Percentiles rank a stretch among this genome's conserved stretches.
phyloP scores from a whole-genome alignment of 2,113 vertebrate species.

The Campylorhamphus procurvoides region DNA sequence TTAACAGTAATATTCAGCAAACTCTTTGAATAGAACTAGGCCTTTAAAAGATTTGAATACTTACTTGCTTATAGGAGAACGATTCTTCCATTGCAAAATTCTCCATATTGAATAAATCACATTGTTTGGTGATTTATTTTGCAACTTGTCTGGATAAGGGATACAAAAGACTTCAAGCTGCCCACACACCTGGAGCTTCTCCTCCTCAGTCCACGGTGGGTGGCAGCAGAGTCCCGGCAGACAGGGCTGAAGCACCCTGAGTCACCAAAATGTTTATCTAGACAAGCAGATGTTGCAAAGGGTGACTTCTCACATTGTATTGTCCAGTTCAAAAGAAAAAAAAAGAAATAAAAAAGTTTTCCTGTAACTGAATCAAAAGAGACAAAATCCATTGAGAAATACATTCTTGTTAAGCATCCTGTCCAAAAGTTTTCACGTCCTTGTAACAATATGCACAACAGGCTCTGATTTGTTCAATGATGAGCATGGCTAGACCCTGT shows the following conservation, averaged over 20 bases:
- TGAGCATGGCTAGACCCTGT: neutral
- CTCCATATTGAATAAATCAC: neutral
- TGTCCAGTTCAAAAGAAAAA: neutral
- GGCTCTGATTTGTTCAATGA: neutral
- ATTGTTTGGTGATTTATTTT: slow-evolving; percentile 1
- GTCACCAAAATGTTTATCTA: neutral
- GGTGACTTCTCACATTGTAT: slow-evolving; percentile 33
- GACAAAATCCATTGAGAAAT: neutral
- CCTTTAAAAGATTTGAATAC: neutral
- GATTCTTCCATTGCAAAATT: neutral
- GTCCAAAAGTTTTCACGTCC: neutral
- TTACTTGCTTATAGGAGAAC: neutral
- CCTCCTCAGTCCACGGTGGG: slow-evolving; percentile 10
- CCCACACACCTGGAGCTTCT: neutral
- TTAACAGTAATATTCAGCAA: neutral
- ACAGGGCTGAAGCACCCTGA: neutral
- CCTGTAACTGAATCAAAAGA: neutral
- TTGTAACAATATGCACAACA: neutral
- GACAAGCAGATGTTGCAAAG: neutral
- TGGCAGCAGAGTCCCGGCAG: slow-evolving; percentile 42
- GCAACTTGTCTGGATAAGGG: neutral
- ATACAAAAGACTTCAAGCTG: neutral
- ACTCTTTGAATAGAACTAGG: neutral
- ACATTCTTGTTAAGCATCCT: neutral
- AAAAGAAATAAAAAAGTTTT: neutral